phyloP scores from a whole-genome alignment of 2,113 vertebrate species.

The Spea multiplicata region DNA sequence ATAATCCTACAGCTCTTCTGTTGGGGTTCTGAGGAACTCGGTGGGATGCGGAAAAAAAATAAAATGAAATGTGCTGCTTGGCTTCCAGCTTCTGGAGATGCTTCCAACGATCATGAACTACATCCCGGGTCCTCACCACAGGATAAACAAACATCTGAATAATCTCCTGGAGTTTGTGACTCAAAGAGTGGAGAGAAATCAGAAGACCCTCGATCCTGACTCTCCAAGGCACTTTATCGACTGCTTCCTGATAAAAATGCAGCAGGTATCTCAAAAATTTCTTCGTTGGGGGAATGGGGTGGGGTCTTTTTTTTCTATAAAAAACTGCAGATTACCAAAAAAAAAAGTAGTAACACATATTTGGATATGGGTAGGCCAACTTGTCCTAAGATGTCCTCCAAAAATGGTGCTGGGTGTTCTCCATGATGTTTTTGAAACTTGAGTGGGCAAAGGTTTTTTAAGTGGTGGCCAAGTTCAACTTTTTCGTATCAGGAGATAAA shows the following conservation, averaged over 20 bases:
- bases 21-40: no score
- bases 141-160: background rate
- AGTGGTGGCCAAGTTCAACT: no score
- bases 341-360: background rate
- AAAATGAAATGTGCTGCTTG: background rate
- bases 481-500: no score
- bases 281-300: no score
- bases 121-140: constrained; percentile 68
- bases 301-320: background rate
- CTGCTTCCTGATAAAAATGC: constrained; percentile 69
- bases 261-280: constrained; percentile 46
- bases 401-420: no score
- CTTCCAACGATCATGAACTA: constrained; percentile 64
- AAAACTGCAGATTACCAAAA: background rate
- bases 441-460: no score
- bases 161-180: constrained; percentile 53
- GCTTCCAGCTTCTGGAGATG: constrained; percentile 48
- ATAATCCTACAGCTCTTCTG: background rate
- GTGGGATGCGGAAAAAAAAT: no score
- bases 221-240: constrained; percentile 73
- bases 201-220: constrained; percentile 60
- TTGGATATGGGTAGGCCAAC: no score
- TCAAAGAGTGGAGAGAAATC: constrained; percentile 64
- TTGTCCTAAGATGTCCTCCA: no score
- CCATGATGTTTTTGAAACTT: no score